Evolutionary conservation across 2,797 vertebrate species (phyloP).

Genomic region (Chelon labrosus): DNA sequence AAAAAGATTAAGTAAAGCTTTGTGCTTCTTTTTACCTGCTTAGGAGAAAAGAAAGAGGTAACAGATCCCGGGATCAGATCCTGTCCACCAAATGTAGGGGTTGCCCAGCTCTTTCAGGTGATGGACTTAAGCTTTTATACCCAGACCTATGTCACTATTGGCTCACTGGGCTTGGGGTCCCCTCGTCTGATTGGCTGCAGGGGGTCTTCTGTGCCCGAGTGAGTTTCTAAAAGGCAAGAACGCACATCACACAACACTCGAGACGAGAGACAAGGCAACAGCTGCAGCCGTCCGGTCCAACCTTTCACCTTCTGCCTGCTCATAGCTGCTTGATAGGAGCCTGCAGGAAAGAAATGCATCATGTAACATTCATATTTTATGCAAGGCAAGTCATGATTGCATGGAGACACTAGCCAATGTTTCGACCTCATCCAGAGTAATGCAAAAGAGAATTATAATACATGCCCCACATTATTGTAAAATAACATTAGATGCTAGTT

Average conservation of each 20-base stretch:
- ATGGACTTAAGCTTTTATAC: slow-evolving; percentile 83
- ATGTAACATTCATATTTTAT: no score
- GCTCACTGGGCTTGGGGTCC: slow-evolving; percentile 49
- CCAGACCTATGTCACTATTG: slow-evolving; percentile 74
- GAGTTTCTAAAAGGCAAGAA: slow-evolving; percentile 87
- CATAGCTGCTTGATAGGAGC: not conserved
- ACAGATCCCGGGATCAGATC: slow-evolving; percentile 89
- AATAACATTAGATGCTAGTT: not conserved
- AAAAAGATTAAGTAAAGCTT: slow-evolving; percentile 18
- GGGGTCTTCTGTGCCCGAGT: slow-evolving; percentile 43
- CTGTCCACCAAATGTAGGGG: slow-evolving; percentile 87
- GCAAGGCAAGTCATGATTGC: not conserved
- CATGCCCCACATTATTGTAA: not conserved
- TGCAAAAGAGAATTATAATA: not conserved
- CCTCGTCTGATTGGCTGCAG: slow-evolving; percentile 74
- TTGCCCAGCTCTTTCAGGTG: slow-evolving; percentile 84
- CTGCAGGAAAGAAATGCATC: slow-evolving; percentile 8
- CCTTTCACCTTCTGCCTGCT: slow-evolving; percentile 55
- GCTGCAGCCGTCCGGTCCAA: slow-evolving; percentile 73
- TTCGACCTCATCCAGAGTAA: not conserved
- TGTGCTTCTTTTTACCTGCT: slow-evolving; percentile 82
- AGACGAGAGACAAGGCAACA: slow-evolving; percentile 78
- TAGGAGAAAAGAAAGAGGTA: slow-evolving; percentile 84
- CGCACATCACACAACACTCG: slow-evolving; percentile 71
- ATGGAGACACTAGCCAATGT: not conserved